These are phyloP conservation scores for Sebastes itinus DNA, from an alignment of 2,797 vertebrate genomes.

Conservation along the genomic window DNA sequence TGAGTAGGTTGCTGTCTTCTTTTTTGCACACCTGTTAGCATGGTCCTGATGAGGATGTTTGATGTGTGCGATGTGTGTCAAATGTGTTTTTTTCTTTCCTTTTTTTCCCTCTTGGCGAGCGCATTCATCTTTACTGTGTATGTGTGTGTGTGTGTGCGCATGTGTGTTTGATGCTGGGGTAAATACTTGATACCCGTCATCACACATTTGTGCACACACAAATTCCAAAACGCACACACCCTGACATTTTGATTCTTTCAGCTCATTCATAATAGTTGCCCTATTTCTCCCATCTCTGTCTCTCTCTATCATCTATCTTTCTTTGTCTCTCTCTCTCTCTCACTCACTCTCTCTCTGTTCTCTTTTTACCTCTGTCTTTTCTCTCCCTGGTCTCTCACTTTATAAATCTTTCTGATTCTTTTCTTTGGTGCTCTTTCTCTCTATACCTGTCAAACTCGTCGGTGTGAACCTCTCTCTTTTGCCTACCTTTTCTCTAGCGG, in stretches of 20 bases:
- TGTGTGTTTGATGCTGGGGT: conserved; percentile 46
- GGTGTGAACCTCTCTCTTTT: conserved; percentile 31
- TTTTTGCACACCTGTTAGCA: conserved; percentile 60
- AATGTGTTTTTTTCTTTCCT: conserved; percentile 4
- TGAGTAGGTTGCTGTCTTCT: conserved; percentile 9
- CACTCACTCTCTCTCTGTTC: not conserved
- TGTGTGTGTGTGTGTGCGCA: not conserved
- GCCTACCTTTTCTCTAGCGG: conserved; percentile 37
- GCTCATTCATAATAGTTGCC: conserved; percentile 55
- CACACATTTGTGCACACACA: conserved; percentile 13
- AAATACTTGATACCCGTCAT: conserved; percentile 45
- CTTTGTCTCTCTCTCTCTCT: not conserved
- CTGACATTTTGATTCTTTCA: conserved; percentile 56
- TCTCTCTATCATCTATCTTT: not conserved
- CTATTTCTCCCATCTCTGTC: conserved; percentile 26
- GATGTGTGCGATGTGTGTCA: conserved; percentile 51
- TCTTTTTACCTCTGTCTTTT: not conserved
- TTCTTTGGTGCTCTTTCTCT: conserved; percentile 25
- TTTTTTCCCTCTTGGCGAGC: not conserved
- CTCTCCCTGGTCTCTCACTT: conserved; percentile 26
- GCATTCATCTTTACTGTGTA: not conserved
- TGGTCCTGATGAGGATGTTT: conserved; percentile 42
- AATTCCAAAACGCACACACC: not conserved
- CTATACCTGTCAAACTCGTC: conserved; percentile 50
- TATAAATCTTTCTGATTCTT: conserved; percentile 37